Base-by-base conservation (phyloP, 2,113 vertebrate genomes). In the Mesocricetus auratus region DNA sequence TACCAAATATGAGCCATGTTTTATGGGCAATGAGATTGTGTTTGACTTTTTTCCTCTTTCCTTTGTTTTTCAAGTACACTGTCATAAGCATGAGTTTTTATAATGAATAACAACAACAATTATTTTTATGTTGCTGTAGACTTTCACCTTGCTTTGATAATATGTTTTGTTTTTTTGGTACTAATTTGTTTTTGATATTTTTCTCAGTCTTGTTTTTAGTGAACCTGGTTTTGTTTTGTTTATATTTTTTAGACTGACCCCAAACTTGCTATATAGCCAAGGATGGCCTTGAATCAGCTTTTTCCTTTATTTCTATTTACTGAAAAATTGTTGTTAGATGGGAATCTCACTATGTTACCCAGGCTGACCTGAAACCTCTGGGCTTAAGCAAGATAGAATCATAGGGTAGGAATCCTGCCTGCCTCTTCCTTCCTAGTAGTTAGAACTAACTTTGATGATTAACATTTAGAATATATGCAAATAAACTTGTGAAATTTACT, bases 131-230 rank as follows among this genome's bases (percentile, higher is more conserved):
- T 95, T 86, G 11, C 64, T 60, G 0, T 86, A 26, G 50, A 47
- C 56, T 86, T 90, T 86, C 36, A 94, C 33, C 17, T 94, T 79
- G 39, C 17, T 90, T 15, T 94, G 47, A 50, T 10, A 73, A 22
- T 93, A 73, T 75, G 96, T 95, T 64, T 94, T 47, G 11, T 86
- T 96, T 93, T 93, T 88, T 50, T 36, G 24, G 22, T 29, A 82
- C 13, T 85, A 77, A 11, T 16, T 93, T 19, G 58, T 81, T 92
- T 87, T 94, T 89, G 62, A 78, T 83, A 47, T 79, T 93, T 90
- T 60, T 94, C 39, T 87, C 75, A 89, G 19, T 90, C 33, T 94
- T 39, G 42, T 91, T 94, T 96, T 90, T 93, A 93, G 19, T 66
- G 29, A n/a, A 13, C n/a, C 33, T 56, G 3, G 71, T 96, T 93